These are phyloP conservation scores for Drosophila sproati DNA, from an alignment of 1,140 invertebrate genomes.

Conservation along the genomic window DNA sequence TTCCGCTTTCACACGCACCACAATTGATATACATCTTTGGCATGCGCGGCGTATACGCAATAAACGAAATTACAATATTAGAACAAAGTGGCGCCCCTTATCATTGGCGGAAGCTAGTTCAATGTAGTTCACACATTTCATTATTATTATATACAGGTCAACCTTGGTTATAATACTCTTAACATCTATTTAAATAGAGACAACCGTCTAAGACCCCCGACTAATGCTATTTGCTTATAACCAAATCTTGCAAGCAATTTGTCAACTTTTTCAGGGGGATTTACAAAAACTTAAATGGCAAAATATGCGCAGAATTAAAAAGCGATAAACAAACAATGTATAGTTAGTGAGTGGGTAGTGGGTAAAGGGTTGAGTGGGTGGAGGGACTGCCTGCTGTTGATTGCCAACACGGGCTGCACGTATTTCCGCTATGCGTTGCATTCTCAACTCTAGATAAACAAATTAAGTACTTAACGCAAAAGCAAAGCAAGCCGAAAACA, in stretches of 20 bases:
- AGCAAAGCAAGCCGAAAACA: conserved; percentile 36
- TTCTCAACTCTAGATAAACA: conserved; percentile 63
- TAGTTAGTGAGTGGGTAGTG: too few species aligned
- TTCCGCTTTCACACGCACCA: conserved; percentile 30
- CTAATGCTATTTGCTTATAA: background rate
- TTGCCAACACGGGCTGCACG: conserved; percentile 42
- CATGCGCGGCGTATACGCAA: conserved; percentile 35
- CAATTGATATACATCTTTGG: background rate
- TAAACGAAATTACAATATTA: conserved; percentile 7
- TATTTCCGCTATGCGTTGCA: conserved; percentile 76
- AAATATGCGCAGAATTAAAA: conserved; percentile 67
- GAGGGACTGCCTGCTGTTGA: background rate
- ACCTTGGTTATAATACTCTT: conserved; percentile 8
- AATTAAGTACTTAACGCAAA: conserved; percentile 63
- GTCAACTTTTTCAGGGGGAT: conserved; percentile 28
- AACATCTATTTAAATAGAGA: background rate
- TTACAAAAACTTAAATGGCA: conserved; percentile 37
- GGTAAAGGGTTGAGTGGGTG: background rate
- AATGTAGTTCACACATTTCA: conserved; percentile 37
- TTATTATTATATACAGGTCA: background rate
- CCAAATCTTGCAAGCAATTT: conserved; percentile 23
- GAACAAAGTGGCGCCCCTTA: conserved; percentile 17
- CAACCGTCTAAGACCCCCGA: background rate
- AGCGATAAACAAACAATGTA: conserved; percentile 65
- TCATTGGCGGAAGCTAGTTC: conserved; percentile 32